A percentile compares a stretch with the other conserved stretches of the same genome.
Conservation (phyloP, 2,888 invertebrate genomes). For the Abrostola triplasia region DNA sequence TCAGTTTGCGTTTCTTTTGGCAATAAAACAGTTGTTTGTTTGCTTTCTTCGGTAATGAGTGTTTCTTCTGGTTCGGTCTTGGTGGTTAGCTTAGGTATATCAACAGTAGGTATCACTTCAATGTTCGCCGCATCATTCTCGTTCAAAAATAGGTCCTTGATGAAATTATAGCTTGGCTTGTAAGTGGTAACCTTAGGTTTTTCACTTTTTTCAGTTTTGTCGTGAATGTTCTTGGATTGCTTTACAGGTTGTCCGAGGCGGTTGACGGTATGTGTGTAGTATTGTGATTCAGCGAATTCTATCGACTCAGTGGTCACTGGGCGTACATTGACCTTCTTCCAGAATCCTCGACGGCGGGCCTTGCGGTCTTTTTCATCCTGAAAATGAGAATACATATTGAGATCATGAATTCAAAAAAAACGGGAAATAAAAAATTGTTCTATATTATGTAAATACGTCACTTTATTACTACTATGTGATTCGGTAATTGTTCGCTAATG, state of each 20-base stretch:
- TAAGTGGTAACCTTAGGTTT: constrained; percentile 78
- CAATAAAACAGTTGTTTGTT: constrained; percentile 53
- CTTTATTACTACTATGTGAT: too few species aligned
- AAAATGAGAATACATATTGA: constrained; percentile 41
- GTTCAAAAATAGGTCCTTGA: constrained; percentile 72
- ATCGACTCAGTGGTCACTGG: constrained; percentile 89
- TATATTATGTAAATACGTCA: too few species aligned
- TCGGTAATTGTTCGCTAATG: too few species aligned
- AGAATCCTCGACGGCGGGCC: constrained; percentile 90
- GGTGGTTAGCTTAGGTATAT: constrained; percentile 70
- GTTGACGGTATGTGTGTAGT: constrained; percentile 88
- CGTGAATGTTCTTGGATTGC: constrained; percentile 63
- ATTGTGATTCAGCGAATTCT: constrained; percentile 94
- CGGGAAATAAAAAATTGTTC: too few species aligned
- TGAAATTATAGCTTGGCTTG: constrained; percentile 75
- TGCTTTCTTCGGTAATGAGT: constrained; percentile 44
- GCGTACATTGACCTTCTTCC: constrained; percentile 91
- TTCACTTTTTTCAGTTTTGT: constrained; percentile 64
- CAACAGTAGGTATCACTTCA: constrained; percentile 65
- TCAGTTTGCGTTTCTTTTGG: constrained; percentile 64
- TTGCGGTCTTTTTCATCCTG: constrained; percentile 72
- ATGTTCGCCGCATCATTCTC: constrained; percentile 63
- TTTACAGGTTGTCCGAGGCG: constrained; percentile 74
- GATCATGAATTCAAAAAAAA: too few species aligned
- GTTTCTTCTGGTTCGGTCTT: constrained; percentile 50